phyloP scores from a whole-genome alignment of 2,113 vertebrate species.

The Nothocercus nigrocapillus region DNA sequence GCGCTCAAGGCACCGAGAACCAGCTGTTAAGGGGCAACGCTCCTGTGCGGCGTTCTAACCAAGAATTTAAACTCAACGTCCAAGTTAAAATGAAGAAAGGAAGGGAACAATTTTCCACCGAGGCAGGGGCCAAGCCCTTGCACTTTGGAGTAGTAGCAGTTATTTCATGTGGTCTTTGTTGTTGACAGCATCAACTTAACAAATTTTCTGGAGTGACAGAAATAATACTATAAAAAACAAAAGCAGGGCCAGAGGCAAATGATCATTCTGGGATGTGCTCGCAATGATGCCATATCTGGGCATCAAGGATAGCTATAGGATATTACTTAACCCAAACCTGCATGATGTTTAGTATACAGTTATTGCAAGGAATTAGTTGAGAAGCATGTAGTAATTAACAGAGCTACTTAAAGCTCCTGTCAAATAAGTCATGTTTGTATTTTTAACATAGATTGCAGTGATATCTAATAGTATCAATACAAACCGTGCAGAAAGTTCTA shows the following conservation, averaged over 20 bases:
- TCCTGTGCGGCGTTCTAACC: neutral
- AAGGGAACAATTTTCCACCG: neutral
- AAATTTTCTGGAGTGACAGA: neutral
- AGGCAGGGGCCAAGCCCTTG: neutral
- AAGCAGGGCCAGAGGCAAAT: neutral
- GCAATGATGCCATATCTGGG: neutral
- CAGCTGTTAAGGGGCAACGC: neutral
- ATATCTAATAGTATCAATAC: neutral
- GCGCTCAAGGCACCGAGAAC: neutral
- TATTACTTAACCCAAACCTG: neutral
- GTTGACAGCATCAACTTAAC: neutral
- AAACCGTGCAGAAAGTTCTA: neutral
- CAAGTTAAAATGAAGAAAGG: slow-evolving; percentile 27
- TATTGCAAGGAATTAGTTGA: neutral
- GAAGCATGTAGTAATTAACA: neutral
- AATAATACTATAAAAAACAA: neutral
- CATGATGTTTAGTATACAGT: neutral
- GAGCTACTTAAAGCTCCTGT: neutral
- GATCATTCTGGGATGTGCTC: neutral
- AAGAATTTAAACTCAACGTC: neutral
- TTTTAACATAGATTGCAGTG: neutral
- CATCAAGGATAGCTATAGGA: neutral
- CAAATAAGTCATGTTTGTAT: neutral
- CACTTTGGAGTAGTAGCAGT: neutral
- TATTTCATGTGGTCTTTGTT: neutral